These are phyloP conservation scores for Bergia sp. DNA, from an alignment of 92 coral and sea anemone genomes.

Conservation along the genomic window DNA sequence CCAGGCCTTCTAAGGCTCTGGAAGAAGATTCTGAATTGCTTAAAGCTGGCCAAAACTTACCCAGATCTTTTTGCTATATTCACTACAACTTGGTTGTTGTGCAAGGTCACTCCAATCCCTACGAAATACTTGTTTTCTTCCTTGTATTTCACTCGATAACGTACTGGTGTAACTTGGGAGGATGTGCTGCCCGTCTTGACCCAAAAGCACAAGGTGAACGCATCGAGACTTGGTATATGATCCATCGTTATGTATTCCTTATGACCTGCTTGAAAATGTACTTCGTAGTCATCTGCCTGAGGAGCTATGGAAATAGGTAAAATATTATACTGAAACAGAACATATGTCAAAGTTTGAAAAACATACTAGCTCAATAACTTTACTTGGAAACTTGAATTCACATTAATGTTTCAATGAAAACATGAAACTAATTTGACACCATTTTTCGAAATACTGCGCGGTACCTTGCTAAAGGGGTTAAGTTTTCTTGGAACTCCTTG, in stretches of 20 bases:
- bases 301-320: background rate
- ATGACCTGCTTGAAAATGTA: slow-evolving; percentile 59
- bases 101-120: slow-evolving; percentile 64
- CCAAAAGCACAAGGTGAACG: slow-evolving; percentile 76
- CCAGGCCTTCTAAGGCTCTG: background rate
- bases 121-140: slow-evolving; percentile 16
- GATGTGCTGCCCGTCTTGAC: slow-evolving; percentile 55
- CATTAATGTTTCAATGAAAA: background rate
- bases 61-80: slow-evolving; percentile 15
- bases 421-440: too few species aligned
- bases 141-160: slow-evolving; percentile 68
- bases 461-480: too few species aligned
- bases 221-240: slow-evolving; percentile 61
- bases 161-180: slow-evolving; percentile 57
- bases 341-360: background rate
- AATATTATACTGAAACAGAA: background rate
- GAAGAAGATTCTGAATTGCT: background rate
- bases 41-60: slow-evolving; percentile 42
- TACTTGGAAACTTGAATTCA: background rate
- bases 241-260: slow-evolving; percentile 54
- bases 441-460: too few species aligned
- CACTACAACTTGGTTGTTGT: slow-evolving; percentile 44
- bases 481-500: too few species aligned
- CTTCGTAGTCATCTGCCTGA: slow-evolving; percentile 57
- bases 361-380: background rate